Base-by-base conservation (phyloP, 1,140 invertebrate genomes). In the Drosophila repleta region DNA sequence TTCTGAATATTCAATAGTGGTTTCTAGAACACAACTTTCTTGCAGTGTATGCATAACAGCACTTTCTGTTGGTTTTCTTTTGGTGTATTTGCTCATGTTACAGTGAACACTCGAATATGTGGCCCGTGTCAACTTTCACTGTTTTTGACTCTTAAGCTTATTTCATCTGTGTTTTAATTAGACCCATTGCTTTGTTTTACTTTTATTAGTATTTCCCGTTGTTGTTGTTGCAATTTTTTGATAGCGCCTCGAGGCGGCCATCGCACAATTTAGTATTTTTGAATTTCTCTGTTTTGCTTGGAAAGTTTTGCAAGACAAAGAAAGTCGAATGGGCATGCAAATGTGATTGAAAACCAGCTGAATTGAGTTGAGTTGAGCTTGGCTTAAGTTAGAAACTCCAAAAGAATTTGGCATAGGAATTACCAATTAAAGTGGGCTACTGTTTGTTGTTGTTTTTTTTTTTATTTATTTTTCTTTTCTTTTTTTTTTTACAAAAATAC, bases 101-200 rank as follows among this genome's bases (percentile, higher is more conserved):
- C 32, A 35, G 32, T 35, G 11, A 35, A 13, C 32, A 35, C 32
- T 35, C 32, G 11, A 35, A 13, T 35, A 35, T 13, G 32, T 35
- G 32, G 32, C 32, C 32, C 13, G 32, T 39, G 51, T 69, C 43
- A 63, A 51, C 52, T 70, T 70, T 70, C 52, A 56, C 61, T 64
- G 45, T 2, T 43, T 29, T 45, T 37, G 37, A 17, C 2, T 4
- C 17, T 6, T 26, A 4, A 29, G 24, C 4, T 8, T 7, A 5
- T 60, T 35, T 13, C 10, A 35, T 35, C 11, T 35, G 10, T 26
- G 17, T 18, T 55, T 69, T 63, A 69, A 69, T 63, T 69, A 48
- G 15, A 55, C 10, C 21, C 3, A 53, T 24, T 55, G 29, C 39
- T 41, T 32, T n/a, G 15, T 48, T 55, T 63, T 64, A 37, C 2